Evolutionary conservation across 2,113 vertebrate genomes (phyloP).

Genomic region (Glareola pratincola): DNA sequence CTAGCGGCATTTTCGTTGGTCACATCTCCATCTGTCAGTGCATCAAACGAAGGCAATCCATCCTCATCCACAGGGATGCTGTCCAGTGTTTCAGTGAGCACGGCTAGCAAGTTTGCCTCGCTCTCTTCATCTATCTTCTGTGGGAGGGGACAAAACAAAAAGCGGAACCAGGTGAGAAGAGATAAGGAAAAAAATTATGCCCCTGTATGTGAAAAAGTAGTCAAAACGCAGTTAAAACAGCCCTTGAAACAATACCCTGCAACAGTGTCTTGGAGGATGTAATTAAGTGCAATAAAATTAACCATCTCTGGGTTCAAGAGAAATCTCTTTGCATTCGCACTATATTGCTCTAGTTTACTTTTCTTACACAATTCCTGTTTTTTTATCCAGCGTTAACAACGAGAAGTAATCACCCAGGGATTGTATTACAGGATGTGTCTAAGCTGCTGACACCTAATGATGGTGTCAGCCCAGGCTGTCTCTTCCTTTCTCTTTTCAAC

Average conservation of each 20-base stretch:
- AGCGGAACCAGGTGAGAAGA: background rate
- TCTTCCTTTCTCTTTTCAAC: conserved; percentile 56
- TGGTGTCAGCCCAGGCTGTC: conserved; percentile 37
- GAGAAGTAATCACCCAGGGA: conserved; percentile 53
- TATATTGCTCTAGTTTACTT: conserved; percentile 1
- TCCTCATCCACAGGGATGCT: conserved; percentile 99
- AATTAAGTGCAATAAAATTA: background rate
- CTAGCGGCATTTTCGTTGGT: conserved; percentile 94
- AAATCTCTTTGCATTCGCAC: background rate
- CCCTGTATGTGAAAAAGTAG: background rate
- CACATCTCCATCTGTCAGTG: conserved; percentile 98
- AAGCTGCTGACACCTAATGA: conserved; percentile 61
- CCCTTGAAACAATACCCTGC: background rate
- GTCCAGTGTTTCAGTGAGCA: conserved; percentile 98
- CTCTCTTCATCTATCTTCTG: conserved; percentile 99
- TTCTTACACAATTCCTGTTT: background rate
- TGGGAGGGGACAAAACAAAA: background rate
- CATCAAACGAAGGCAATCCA: conserved; percentile 98
- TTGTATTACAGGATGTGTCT: conserved; percentile 60
- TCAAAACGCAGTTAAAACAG: background rate
- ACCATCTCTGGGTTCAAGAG: background rate
- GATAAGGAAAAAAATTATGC: background rate
- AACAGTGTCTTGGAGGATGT: background rate
- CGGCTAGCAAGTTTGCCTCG: conserved; percentile 98
- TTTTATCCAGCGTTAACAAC: background rate